Percentiles rank a stretch among this genome's conserved stretches.
Conservation (phyloP, 2,113 vertebrate species). For the Pyxicephalus adspersus region DNA sequence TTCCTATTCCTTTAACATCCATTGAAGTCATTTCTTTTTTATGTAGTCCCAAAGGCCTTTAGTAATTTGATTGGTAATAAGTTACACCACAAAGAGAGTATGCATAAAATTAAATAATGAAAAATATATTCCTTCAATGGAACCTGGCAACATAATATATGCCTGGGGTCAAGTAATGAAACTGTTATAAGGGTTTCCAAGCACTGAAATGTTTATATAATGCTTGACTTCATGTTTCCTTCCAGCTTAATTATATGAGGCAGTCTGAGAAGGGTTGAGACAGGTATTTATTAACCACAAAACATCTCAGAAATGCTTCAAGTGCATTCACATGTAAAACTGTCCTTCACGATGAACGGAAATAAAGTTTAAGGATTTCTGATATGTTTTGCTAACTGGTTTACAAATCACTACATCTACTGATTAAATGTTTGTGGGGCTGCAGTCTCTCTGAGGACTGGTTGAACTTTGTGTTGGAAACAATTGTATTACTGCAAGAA, state of each 20-base stretch:
- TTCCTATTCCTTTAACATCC: no score
- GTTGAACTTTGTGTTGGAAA: no score
- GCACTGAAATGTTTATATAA: background rate
- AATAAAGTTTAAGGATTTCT: background rate
- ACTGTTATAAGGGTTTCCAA: background rate
- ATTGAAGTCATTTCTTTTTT: no score
- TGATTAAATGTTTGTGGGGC: background rate
- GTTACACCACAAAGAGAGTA: background rate
- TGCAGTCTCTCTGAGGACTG: no score
- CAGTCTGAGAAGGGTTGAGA: background rate
- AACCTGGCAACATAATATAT: background rate
- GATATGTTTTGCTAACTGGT: background rate
- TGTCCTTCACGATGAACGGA: background rate
- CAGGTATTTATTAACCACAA: constrained; percentile 7
- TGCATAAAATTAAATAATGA: background rate
- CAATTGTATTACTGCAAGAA: no score
- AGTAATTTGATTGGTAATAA: no score
- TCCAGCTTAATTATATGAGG: constrained; percentile 14
- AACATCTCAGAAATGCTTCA: background rate
- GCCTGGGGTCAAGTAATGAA: background rate
- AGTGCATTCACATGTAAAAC: background rate
- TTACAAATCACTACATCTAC: background rate
- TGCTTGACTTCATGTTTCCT: background rate
- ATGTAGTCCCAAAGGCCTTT: no score
- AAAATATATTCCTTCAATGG: background rate